A percentile compares a stretch with the other conserved stretches of the same genome.
Conservation (phyloP, 2,888 invertebrate genomes). For the Acronicta alni region DNA sequence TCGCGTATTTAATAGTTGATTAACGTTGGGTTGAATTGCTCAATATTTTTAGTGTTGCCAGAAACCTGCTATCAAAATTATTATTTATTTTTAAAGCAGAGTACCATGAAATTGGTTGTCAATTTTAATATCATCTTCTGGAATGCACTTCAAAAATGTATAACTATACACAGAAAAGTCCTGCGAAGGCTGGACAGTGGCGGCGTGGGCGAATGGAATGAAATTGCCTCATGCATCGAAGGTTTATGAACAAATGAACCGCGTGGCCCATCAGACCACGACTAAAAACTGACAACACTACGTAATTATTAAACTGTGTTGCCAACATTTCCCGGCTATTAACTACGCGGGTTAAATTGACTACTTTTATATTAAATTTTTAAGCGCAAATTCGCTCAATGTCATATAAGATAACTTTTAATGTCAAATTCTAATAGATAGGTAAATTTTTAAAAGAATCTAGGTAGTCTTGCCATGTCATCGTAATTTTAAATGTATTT, state of each 20-base stretch:
- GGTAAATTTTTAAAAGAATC: conserved; percentile 52
- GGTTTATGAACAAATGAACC: too few relatives aligned
- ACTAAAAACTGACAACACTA: conserved; percentile 1
- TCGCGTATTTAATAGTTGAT: conserved; percentile 5
- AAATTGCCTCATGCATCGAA: too few relatives aligned
- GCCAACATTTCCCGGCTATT: not conserved
- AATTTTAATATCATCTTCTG: too few relatives aligned
- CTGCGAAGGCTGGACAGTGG: too few relatives aligned
- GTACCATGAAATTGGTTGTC: too few relatives aligned
- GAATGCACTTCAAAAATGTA: too few relatives aligned
- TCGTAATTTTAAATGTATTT: conserved; percentile 47
- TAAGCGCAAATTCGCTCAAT: conserved; percentile 56
- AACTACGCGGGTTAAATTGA: conserved; percentile 6
- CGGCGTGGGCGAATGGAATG: too few relatives aligned
- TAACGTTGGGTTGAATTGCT: not conserved
- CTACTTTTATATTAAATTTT: conserved; percentile 35
- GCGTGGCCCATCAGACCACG: too few relatives aligned
- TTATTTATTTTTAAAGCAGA: too few relatives aligned
- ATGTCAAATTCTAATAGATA: conserved; percentile 59
- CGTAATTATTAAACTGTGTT: not conserved
- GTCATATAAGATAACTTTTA: conserved; percentile 48
- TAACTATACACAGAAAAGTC: too few relatives aligned
- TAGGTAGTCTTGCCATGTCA: conserved; percentile 52
- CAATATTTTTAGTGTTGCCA: not conserved
- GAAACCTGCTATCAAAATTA: not conserved